Evolutionary conservation across 23 tunicate genomes (phyloP).

Genomic region (Ascidia mentula): DNA sequence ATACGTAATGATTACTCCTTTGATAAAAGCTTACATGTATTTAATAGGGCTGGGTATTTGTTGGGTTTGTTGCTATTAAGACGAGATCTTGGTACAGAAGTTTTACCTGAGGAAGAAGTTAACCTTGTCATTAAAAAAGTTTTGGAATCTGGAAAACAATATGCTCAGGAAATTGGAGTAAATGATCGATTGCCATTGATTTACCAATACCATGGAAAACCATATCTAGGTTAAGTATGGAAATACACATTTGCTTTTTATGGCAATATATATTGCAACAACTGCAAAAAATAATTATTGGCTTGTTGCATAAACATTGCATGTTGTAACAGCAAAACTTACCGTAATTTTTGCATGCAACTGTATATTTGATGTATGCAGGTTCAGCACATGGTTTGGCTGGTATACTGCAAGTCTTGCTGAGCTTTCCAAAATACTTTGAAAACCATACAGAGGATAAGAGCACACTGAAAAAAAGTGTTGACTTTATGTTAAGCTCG

Average conservation of each 20-base stretch:
- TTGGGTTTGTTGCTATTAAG: slow-evolving; percentile 49
- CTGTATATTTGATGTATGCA: too few relatives aligned
- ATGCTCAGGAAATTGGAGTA: slow-evolving; percentile 11
- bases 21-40: neutral
- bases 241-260: neutral
- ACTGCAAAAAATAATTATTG: too few relatives aligned
- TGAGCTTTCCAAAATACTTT: slow-evolving; percentile 38
- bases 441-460: slow-evolving; percentile 9
- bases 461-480: slow-evolving; percentile 19
- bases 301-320: too few relatives aligned
- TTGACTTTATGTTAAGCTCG: slow-evolving; percentile 41
- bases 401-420: slow-evolving; percentile 73
- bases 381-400: slow-evolving; percentile 81
- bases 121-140: slow-evolving; percentile 12
- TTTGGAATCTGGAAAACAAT: slow-evolving; percentile 60
- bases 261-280: too few relatives aligned
- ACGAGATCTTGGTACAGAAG: slow-evolving; percentile 25
- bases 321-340: too few relatives aligned
- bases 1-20: neutral
- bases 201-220: slow-evolving; percentile 68
- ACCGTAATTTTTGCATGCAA: too few relatives aligned
- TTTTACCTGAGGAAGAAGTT: slow-evolving; percentile 29
- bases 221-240: slow-evolving; percentile 46
- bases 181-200: slow-evolving; percentile 36
- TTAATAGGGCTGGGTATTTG: slow-evolving; percentile 69